Conservation (phyloP, 2,797 vertebrate genomes). For the Spinus pinus region DNA sequence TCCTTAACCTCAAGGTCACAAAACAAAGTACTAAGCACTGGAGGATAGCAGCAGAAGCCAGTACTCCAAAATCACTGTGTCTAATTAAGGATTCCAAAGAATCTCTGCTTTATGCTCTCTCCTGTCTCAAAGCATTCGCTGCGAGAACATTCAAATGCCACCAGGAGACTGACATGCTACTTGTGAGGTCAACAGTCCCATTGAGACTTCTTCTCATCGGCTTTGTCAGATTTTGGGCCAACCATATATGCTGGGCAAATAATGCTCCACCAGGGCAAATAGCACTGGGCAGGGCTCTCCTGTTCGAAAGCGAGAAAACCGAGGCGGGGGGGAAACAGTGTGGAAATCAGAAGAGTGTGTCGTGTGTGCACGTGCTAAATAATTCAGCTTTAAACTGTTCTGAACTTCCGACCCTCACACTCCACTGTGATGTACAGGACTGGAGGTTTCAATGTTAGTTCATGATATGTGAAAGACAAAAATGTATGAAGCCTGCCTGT, state of each 20-base stretch:
- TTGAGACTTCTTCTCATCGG: constrained; percentile 11
- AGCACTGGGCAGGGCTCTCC: background rate
- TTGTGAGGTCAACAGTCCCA: constrained; percentile 64
- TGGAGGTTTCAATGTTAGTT: background rate
- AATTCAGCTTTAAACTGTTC: constrained; percentile 53
- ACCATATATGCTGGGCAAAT: constrained; percentile 32
- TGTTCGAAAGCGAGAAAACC: background rate
- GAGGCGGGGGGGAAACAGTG: rapidly evolving
- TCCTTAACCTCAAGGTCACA: constrained; percentile 58
- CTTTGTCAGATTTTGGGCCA: constrained; percentile 26
- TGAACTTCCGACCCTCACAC: constrained; percentile 60
- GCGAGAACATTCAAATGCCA: constrained; percentile 59
- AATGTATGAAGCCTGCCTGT: background rate
- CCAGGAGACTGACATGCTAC: constrained; percentile 53
- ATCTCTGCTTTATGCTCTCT: constrained; percentile 42
- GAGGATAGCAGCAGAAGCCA: constrained; percentile 7
- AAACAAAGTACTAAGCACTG: constrained; percentile 33
- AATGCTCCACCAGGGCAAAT: constrained; percentile 24
- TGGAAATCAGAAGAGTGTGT: background rate
- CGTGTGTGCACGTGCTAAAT: constrained; percentile 21
- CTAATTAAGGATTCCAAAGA: constrained; percentile 60
- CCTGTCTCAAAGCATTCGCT: constrained; percentile 9
- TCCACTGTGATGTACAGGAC: background rate
- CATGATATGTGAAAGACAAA: background rate
- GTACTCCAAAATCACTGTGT: constrained; percentile 42